A percentile compares a stretch with the other conserved stretches of the same genome.
phyloP scores from a whole-genome alignment of 2,888 invertebrate genomes.

The Alloplasta piceator region DNA sequence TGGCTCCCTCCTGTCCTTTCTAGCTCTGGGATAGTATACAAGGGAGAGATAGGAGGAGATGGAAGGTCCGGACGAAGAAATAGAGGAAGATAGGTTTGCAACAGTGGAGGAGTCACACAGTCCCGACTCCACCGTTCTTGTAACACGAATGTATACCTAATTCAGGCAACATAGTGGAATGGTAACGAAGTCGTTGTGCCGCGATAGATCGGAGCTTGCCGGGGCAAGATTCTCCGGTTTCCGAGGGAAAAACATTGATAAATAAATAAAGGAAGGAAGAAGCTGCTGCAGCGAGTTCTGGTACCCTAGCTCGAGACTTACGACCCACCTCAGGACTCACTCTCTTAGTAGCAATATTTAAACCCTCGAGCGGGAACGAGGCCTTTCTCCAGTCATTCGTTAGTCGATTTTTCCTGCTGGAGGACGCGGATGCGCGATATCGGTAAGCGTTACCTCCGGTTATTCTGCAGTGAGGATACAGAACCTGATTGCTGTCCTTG shows the following conservation, averaged over 20 bases:
- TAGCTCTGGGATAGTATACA: slow-evolving; percentile 22
- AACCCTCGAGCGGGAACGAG: slow-evolving; percentile 43
- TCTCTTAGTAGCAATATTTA: slow-evolving; percentile 51
- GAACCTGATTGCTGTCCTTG: background rate
- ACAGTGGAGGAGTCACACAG: slow-evolving; percentile 15
- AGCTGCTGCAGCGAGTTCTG: background rate
- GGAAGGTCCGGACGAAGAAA: slow-evolving; percentile 55
- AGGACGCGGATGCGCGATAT: slow-evolving; percentile 49
- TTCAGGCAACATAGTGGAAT: slow-evolving; percentile 58
- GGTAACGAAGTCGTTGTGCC: slow-evolving; percentile 58
- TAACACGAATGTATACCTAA: slow-evolving; percentile 42
- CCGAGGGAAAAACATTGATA: slow-evolving; percentile 34
- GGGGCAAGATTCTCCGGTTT: slow-evolving; percentile 15
- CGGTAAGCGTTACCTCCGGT: slow-evolving; percentile 25
- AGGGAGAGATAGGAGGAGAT: slow-evolving; percentile 60
- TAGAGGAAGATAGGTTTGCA: slow-evolving; percentile 44
- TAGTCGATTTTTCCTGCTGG: slow-evolving; percentile 54
- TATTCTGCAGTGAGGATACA: slow-evolving; percentile 24
- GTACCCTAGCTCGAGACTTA: slow-evolving; percentile 55
- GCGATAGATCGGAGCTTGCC: slow-evolving; percentile 57
- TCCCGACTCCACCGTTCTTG: slow-evolving; percentile 31
- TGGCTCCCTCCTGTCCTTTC: background rate
- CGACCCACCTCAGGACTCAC: slow-evolving; percentile 54
- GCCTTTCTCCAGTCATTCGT: slow-evolving; percentile 60
- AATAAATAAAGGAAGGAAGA: slow-evolving; percentile 18